Conservation (phyloP, 2,797 vertebrate species). For the Lepus townsendii region DNA sequence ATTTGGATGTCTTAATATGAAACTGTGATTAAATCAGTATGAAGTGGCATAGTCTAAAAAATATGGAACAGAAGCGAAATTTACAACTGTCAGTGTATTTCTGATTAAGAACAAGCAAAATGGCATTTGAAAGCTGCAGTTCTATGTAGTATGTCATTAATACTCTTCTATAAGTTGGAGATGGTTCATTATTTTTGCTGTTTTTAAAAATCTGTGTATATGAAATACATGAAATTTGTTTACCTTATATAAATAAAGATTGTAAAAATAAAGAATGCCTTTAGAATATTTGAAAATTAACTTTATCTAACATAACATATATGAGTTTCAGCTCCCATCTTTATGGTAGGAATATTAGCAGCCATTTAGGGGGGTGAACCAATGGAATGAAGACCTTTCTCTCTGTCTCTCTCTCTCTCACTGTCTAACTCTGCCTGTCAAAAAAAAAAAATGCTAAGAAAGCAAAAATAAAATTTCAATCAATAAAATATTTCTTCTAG, state of each 20-base stretch:
- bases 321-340: not conserved
- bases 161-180: not conserved
- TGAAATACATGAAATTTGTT: too few relatives aligned
- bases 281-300: not conserved
- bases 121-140: not conserved
- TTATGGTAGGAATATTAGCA: not conserved
- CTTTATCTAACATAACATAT: not conserved
- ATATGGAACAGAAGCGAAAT: not conserved
- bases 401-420: too few relatives aligned
- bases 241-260: too few relatives aligned
- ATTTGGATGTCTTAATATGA: not conserved
- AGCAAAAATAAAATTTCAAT: too few relatives aligned
- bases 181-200: not conserved
- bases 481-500: not conserved
- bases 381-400: too few relatives aligned
- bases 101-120: not conserved
- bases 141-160: not conserved
- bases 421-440: too few relatives aligned
- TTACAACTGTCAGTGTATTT: not conserved
- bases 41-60: not conserved
- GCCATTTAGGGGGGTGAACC: too few relatives aligned
- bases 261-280: not conserved
- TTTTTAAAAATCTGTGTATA: not conserved
- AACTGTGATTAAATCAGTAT: not conserved
- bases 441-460: too few relatives aligned